Base-by-base conservation (phyloP, 2,797 vertebrate genomes). In the Moxostoma hubbsi region DNA sequence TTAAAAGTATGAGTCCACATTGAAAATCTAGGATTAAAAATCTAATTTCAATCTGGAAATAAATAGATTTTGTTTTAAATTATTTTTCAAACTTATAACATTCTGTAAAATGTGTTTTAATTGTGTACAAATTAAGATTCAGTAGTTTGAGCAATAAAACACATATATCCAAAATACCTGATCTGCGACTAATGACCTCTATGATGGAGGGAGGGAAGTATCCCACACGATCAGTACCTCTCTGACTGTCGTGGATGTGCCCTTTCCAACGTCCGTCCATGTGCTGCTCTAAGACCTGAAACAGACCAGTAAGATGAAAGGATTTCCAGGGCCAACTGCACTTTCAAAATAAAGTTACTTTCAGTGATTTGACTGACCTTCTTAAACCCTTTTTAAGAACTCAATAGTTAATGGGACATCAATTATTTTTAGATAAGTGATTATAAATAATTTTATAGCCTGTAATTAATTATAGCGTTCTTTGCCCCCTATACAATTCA, bases 171-270 rank as follows among this genome's bases (percentile, higher is more conserved):
- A 46, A 10, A 55, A 69, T 53, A 97, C 97, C 96, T 86, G 92
- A 93, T 61, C 97, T 87, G 73, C 97, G 93, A 92, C 94, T 98
- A 92, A 99, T 96, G 83, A 98, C 97, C 90, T 99, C 98, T 0
- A 98, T 97, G 0, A 98, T 97, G 88, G 96, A 95, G 0, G 98
- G 96, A 5, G 97, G 96, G 80, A 99, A 99, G 90, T 96, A 99
- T 73, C 98, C 98, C 0, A 99, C 96, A 0, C 96, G 92, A 89
- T 99, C 97, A 0, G 95, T 98, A 82, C 97, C 96, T 47, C 93
- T 92, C 90, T 97, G 96, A 82, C 86, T 84, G 13, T 99, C 97
- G 0, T 99, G 98, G 88, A 99, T 99, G 85, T 98, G 97, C 0
- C 97, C 98, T 88, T 98, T 99, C 98, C 98, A 99, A 18, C 97